Evolutionary conservation across 2,113 vertebrate species (phyloP).

Genomic region (Leuciscus idus): DNA sequence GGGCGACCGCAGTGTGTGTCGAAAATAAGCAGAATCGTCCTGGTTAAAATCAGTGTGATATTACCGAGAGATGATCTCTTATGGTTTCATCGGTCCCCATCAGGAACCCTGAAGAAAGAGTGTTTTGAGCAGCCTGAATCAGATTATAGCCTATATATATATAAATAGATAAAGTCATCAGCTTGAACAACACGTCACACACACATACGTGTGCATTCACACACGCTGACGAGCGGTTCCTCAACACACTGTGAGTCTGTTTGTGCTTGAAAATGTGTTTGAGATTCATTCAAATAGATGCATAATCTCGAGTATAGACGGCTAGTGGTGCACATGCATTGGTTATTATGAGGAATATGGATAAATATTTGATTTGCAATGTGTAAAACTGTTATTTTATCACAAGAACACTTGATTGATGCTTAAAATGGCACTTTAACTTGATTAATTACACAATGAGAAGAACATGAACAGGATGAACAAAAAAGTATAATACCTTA

Average conservation of each 20-base stretch:
- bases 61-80: not conserved
- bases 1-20: not conserved
- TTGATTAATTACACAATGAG: not conserved
- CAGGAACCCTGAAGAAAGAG: not conserved
- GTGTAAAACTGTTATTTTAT: not conserved
- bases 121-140: not conserved
- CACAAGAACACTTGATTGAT: not conserved
- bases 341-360: not conserved
- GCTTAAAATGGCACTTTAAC: not conserved
- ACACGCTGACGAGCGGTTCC: not conserved
- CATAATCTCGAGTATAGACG: too few relatives aligned
- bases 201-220: not conserved
- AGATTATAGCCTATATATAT: not conserved
- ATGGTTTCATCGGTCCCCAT: not conserved
- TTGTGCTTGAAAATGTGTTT: not conserved
- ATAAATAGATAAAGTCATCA: too few relatives aligned
- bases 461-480: not conserved
- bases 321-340: not conserved
- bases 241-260: conserved; percentile 19
- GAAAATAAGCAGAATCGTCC: not conserved
- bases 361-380: not conserved
- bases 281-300: not conserved
- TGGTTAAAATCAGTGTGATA: not conserved
- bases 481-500: not conserved
- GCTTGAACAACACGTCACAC: not conserved